phyloP scores from a whole-genome alignment of 2,888 invertebrate species.

The Marronus borbonicus region DNA sequence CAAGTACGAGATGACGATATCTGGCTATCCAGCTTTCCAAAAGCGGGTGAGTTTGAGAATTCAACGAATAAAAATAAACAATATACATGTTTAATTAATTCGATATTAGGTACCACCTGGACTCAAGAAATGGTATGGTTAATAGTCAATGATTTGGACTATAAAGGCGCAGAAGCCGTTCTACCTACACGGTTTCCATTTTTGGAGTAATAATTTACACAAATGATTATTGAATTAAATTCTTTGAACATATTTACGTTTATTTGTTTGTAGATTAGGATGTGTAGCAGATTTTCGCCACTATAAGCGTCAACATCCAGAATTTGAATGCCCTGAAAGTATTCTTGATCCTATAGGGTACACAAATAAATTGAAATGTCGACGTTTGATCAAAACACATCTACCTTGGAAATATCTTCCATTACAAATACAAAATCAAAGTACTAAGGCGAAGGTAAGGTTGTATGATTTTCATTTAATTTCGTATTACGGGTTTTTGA shows the following conservation, averaged over 20 bases:
- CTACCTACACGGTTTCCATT: slow-evolving; percentile 80
- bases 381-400: slow-evolving; percentile 56
- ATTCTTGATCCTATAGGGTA: neutral
- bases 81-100: neutral
- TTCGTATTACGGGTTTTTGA: neutral
- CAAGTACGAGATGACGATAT: slow-evolving; percentile 70
- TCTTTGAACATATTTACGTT: neutral
- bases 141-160: slow-evolving; percentile 75
- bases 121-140: slow-evolving; percentile 81
- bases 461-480: neutral
- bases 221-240: neutral
- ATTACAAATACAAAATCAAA: slow-evolving; percentile 61
- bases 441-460: slow-evolving; percentile 58
- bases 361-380: slow-evolving; percentile 5
- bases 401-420: slow-evolving; percentile 56
- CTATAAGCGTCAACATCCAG: slow-evolving; percentile 10
- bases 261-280: neutral
- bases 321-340: slow-evolving; percentile 11
- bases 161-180: slow-evolving; percentile 71
- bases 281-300: slow-evolving; percentile 22
- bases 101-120: slow-evolving; percentile 79
- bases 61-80: neutral
- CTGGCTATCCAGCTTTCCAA: slow-evolving; percentile 72
- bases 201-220: slow-evolving; percentile 73
- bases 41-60: slow-evolving; percentile 67